A percentile compares a stretch with the other conserved stretches of the same genome.
phyloP scores from a whole-genome alignment of 2,797 vertebrate species.

The Aeoliscus strigatus region DNA sequence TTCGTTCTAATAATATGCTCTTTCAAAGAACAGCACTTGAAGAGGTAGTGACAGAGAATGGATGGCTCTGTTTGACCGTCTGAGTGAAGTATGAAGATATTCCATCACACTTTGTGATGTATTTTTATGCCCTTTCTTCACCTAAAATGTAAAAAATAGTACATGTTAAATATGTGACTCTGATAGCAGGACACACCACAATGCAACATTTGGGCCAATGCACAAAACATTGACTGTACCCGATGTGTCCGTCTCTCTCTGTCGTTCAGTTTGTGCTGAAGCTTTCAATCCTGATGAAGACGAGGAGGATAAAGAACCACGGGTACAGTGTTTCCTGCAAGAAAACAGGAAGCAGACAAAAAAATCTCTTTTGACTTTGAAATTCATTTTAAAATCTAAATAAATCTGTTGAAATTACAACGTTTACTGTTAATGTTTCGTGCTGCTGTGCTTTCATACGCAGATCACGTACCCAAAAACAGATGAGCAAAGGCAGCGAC shows the following conservation, averaged over 20 bases:
- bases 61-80: slow-evolving; percentile 1
- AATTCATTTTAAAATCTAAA: no score
- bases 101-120: neutral
- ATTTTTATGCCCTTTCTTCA: slow-evolving; percentile 1
- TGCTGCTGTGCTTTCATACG: slow-evolving; percentile 28
- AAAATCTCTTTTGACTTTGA: no score
- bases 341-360: no score
- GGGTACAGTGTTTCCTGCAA: slow-evolving; percentile 70
- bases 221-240: no score
- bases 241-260: slow-evolving; percentile 21
- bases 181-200: no score
- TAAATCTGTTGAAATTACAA: neutral
- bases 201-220: no score
- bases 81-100: slow-evolving; percentile 6
- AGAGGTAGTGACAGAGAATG: no score
- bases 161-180: no score
- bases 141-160: slow-evolving; percentile 6
- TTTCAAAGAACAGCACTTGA: neutral
- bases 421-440: neutral
- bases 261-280: slow-evolving; percentile 88
- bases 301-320: slow-evolving; percentile 90
- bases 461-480: slow-evolving; percentile 98
- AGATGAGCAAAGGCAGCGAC: slow-evolving; percentile 94
- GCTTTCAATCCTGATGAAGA: slow-evolving; percentile 98
- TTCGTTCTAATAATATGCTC: slow-evolving; percentile 13